These are phyloP conservation scores for Chelonia mydas DNA, from an alignment of 2,797 vertebrate species.

Conservation along the genomic window DNA sequence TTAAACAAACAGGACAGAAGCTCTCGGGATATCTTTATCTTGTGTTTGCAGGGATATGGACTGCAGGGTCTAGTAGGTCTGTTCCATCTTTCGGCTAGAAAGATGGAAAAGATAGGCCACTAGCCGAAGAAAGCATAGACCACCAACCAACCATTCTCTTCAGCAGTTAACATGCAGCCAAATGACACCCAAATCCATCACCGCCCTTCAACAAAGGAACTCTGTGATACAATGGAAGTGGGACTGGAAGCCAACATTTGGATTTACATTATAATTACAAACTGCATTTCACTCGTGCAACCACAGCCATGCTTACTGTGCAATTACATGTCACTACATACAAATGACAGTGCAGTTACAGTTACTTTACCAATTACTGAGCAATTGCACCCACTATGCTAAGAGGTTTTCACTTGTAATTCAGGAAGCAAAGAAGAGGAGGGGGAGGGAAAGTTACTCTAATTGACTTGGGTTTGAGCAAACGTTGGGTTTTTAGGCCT, in stretches of 20 bases:
- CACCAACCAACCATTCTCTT: not conserved
- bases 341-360: constrained; percentile 80
- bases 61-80: not conserved
- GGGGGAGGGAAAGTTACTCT: constrained; percentile 21
- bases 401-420: constrained; percentile 61
- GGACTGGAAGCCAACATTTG: constrained; percentile 45
- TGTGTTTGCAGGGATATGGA: accelerated
- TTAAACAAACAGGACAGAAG: not conserved
- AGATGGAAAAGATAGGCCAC: not conserved
- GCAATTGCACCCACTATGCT: constrained; percentile 74
- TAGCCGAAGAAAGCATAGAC: not conserved
- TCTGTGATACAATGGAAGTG: not conserved
- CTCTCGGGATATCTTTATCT: not conserved
- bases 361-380: constrained; percentile 82
- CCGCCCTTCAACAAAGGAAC: not conserved
- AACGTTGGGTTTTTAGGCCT: constrained; percentile 16
- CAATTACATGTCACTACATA: constrained; percentile 80
- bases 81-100: not conserved
- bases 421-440: not conserved
- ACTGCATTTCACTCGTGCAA: constrained; percentile 50
- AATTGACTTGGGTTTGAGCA: constrained; percentile 8
- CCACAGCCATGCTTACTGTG: constrained; percentile 70
- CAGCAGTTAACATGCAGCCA: accelerated
- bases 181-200: not conserved
- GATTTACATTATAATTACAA: constrained; percentile 75